Evolutionary conservation across 1,140 invertebrate species (phyloP).

Genomic region (Drosophila ohnishii): DNA sequence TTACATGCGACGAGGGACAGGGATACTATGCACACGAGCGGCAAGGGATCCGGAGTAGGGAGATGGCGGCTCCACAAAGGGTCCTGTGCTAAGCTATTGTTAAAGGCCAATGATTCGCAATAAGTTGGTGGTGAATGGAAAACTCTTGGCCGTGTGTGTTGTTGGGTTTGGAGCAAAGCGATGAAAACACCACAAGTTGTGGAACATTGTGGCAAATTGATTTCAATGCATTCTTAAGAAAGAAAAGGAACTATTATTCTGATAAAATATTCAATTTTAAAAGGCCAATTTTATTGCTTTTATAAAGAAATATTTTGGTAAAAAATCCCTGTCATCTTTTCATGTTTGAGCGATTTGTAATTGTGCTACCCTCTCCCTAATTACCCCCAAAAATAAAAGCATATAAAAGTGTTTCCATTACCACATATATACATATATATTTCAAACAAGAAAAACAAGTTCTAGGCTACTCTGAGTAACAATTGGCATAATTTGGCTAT

Average conservation of each 20-base stretch:
- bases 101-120: constrained; percentile 56
- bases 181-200: constrained; percentile 5
- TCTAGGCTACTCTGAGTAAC: constrained; percentile 2
- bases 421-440: constrained; percentile 14
- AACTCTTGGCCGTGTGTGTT: constrained; percentile 7
- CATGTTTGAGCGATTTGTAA: neutral
- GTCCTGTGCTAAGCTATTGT: constrained; percentile 31
- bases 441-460: constrained; percentile 3
- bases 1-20: constrained; percentile 13
- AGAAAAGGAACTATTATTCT: neutral
- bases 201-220: constrained; percentile 3
- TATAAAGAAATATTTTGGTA: neutral
- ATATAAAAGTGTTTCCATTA: neutral
- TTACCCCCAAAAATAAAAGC: neutral
- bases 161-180: neutral
- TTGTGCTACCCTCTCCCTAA: neutral
- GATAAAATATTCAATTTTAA: neutral
- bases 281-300: neutral
- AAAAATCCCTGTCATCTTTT: neutral
- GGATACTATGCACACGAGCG: neutral
- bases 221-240: constrained; percentile 8
- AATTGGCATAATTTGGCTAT: neutral
- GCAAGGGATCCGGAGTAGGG: constrained; percentile 1
- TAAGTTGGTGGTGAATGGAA: constrained; percentile 24
- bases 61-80: constrained; percentile 15